Conservation (phyloP, 2,888 invertebrate genomes). For the Drosophila mettleri region DNA sequence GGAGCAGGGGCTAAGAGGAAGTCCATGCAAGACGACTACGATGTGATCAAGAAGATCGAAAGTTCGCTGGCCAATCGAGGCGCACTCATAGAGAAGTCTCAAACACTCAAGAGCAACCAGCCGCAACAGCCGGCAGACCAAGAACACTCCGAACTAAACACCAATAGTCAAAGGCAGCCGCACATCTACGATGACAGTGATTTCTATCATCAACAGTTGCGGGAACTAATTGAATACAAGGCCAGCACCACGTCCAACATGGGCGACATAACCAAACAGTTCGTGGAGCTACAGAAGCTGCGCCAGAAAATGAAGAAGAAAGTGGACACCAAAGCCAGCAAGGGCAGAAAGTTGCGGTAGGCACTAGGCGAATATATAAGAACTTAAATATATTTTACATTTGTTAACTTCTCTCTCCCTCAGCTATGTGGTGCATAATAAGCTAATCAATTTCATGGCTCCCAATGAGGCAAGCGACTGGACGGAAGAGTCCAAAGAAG, state of each 20-base stretch:
- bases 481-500: conserved; percentile 92
- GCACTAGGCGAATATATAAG: not conserved
- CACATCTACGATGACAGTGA: conserved; percentile 99
- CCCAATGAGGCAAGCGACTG: conserved; percentile 89
- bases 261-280: conserved; percentile 93
- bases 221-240: conserved; percentile 96
- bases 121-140: conserved; percentile 85
- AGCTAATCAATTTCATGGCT: conserved; percentile 96
- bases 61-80: conserved; percentile 92
- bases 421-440: conserved; percentile 91
- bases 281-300: conserved; percentile 96
- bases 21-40: conserved; percentile 86
- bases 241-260: conserved; percentile 93
- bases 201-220: conserved; percentile 96
- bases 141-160: not conserved
- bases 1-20: conserved; percentile 87
- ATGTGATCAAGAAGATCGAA: conserved; percentile 90
- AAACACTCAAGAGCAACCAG: conserved; percentile 89
- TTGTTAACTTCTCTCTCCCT: not conserved
- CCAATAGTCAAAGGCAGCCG: conserved; percentile 29
- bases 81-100: conserved; percentile 92
- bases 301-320: conserved; percentile 96
- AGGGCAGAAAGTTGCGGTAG: conserved; percentile 93
- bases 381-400: no score
- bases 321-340: conserved; percentile 96